A percentile compares a stretch with the other conserved stretches of the same genome.
These are phyloP conservation scores for Setipinna tenuifilis DNA, from an alignment of 2,797 vertebrate species.

Conservation along the genomic window DNA sequence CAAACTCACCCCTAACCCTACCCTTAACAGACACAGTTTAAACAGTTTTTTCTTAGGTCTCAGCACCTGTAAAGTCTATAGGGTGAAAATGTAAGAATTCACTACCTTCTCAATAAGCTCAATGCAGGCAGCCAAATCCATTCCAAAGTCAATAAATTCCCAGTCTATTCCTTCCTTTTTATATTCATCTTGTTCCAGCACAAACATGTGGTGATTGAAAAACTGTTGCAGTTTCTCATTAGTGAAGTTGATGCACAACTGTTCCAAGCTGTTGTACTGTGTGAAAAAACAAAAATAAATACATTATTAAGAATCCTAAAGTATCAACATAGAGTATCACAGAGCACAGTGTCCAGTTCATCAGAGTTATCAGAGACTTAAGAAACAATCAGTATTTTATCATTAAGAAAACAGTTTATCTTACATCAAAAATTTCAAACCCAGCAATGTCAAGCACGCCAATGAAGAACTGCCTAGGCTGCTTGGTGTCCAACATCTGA, in stretches of 20 bases:
- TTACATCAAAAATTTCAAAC: slow-evolving; percentile 87
- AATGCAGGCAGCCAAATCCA: slow-evolving; percentile 76
- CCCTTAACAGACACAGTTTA: no score
- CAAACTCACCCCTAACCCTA: no score
- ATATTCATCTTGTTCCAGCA: slow-evolving; percentile 71
- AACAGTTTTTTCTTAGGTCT: no score
- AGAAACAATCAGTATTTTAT: neutral
- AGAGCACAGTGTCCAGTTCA: neutral
- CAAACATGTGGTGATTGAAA: slow-evolving; percentile 86
- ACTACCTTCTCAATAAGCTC: slow-evolving; percentile 72
- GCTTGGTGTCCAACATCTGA: slow-evolving; percentile 83
- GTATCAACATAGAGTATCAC: neutral
- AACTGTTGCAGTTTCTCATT: slow-evolving; percentile 86
- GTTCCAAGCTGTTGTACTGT: slow-evolving; percentile 80
- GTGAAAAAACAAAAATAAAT: neutral
- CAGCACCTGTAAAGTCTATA: no score
- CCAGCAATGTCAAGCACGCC: slow-evolving; percentile 85
- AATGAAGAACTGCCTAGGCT: slow-evolving; percentile 82
- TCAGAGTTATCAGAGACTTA: neutral
- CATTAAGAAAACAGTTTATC: slow-evolving; percentile 24
- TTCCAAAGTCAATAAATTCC: slow-evolving; percentile 75
- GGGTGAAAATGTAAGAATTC: neutral
- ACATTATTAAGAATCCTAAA: neutral
- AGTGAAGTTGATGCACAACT: slow-evolving; percentile 86
- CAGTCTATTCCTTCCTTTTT: slow-evolving; percentile 70